Conservation (phyloP, 2,797 vertebrate species). For the Phoeniculus purpureus region DNA sequence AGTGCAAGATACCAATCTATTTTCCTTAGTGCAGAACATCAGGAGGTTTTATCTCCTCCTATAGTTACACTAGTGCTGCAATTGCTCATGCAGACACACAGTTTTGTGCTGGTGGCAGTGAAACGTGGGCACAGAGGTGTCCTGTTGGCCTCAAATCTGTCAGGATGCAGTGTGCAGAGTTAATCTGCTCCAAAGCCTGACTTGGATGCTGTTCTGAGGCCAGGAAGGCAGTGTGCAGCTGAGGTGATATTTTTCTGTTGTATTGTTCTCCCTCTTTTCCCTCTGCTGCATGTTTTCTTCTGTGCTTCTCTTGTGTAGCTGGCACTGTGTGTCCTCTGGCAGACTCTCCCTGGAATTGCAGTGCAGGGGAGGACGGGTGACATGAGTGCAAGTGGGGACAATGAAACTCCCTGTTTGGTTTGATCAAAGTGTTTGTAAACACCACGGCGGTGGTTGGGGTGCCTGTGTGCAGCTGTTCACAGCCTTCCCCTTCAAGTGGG, state of each 20-base stretch:
- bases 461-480: rapidly evolving
- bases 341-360: constrained; percentile 17
- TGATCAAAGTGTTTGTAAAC: constrained; percentile 54
- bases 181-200: neutral
- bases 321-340: constrained; percentile 66
- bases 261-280: neutral
- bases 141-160: neutral
- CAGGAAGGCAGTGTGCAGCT: neutral
- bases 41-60: neutral
- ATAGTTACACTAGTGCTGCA: rapidly evolving
- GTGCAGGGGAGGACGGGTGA: neutral
- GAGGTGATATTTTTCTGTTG: neutral
- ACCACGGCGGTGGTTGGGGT: neutral
- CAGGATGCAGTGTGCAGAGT: neutral
- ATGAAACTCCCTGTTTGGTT: constrained; percentile 50
- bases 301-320: constrained; percentile 60
- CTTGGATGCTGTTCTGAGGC: neutral
- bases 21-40: rapidly evolving
- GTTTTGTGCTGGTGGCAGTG: neutral
- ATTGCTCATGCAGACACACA: neutral
- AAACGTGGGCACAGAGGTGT: neutral
- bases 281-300: constrained; percentile 6
- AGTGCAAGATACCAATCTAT: rapidly evolving
- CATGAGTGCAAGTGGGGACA: constrained; percentile 46
- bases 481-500: neutral